Percentiles rank a stretch among this genome's conserved stretches.
Evolutionary conservation across 2,113 vertebrate species (phyloP).

Genomic region (Brachyistius frenatus): DNA sequence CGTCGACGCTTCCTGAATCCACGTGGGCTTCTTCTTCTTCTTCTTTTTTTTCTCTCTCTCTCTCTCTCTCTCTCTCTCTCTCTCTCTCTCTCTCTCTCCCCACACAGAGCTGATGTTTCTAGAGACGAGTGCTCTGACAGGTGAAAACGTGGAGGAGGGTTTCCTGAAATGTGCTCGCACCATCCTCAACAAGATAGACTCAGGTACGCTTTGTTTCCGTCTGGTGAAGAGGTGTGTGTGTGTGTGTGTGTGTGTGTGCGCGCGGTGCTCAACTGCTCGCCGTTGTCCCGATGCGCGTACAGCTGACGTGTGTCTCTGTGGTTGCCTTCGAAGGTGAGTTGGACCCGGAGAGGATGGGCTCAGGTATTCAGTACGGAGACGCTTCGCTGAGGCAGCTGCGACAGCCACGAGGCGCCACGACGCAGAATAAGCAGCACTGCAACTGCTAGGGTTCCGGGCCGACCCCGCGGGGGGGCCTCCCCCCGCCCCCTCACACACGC

Average conservation of each 20-base stretch:
- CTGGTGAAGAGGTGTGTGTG: conserved; percentile 14
- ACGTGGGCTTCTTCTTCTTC: neutral
- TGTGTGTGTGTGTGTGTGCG: neutral
- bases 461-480: conserved; percentile 28
- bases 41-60: neutral
- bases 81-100: neutral
- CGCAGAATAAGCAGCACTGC: conserved; percentile 89
- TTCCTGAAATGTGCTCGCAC: conserved; percentile 93
- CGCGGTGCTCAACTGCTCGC: too few species aligned
- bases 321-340: conserved; percentile 86
- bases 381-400: conserved; percentile 90
- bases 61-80: neutral
- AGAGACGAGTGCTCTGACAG: conserved; percentile 93
- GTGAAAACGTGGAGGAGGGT: conserved; percentile 93
- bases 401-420: conserved; percentile 87
- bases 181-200: conserved; percentile 94
- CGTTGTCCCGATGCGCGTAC: too few species aligned
- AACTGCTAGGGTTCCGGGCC: conserved; percentile 86
- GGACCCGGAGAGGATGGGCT: conserved; percentile 95
- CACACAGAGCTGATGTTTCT: conserved; percentile 91
- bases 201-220: conserved; percentile 81
- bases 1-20: too few species aligned
- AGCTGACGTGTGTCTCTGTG: neutral
- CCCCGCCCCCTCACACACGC: conserved; percentile 46
- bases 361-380: conserved; percentile 94